A percentile compares a stretch with the other conserved stretches of the same genome.
Evolutionary conservation across 2,113 vertebrate genomes (phyloP).

Genomic region (Aix galericulata): DNA sequence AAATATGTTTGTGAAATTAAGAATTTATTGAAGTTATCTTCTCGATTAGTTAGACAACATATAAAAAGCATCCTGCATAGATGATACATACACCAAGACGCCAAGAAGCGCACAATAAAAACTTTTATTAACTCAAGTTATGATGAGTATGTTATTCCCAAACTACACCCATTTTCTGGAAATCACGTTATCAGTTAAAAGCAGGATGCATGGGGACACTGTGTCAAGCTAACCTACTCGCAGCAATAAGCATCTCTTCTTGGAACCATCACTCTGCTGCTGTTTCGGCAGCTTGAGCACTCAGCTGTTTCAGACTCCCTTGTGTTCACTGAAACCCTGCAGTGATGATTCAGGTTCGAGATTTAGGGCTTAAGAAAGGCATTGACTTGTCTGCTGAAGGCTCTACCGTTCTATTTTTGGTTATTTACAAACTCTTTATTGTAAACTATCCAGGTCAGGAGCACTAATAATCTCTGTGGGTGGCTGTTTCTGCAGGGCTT

Average conservation of each 20-base stretch:
- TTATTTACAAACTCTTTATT: slow-evolving; percentile 11
- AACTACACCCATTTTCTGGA: neutral
- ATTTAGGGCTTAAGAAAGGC: neutral
- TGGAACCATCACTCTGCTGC: neutral
- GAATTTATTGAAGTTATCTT: neutral
- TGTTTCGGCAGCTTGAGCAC: neutral
- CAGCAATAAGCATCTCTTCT: neutral
- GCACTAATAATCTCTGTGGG: neutral
- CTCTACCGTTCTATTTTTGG: neutral
- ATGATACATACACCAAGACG: neutral
- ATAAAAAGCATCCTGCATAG: neutral
- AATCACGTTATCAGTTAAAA: neutral
- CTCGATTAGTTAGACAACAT: neutral
- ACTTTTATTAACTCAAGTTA: neutral
- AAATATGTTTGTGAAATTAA: neutral
- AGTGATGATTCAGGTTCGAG: neutral
- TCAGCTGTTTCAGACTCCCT: neutral
- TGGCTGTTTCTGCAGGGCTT: neutral
- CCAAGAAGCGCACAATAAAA: neutral
- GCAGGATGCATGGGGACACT: neutral
- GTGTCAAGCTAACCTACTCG: neutral
- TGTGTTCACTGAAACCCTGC: neutral
- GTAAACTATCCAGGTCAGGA: neutral
- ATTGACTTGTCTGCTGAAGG: neutral
- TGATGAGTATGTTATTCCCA: neutral